Conservation (phyloP, 2,888 invertebrate genomes). For the Hirtodrosophila confusa region DNA sequence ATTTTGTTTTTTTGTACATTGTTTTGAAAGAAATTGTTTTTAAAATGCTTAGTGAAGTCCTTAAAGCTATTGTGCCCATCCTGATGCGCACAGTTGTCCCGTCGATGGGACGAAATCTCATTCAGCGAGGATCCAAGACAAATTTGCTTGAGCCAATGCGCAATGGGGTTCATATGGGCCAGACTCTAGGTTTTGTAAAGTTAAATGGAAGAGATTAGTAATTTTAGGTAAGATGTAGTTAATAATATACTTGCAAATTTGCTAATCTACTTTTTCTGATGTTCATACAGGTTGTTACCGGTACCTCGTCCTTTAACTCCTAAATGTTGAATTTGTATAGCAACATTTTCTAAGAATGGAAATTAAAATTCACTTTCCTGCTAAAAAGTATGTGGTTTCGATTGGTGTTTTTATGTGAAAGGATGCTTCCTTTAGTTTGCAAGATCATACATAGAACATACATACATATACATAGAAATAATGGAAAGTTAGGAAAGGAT, state of each 20-base stretch:
- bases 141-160: neutral
- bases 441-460: too few relatives aligned
- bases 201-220: too few relatives aligned
- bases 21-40: neutral
- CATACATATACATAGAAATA: too few relatives aligned
- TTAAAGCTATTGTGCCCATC: neutral
- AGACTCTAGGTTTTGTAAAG: neutral
- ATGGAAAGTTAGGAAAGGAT: too few relatives aligned
- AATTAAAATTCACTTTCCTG: neutral
- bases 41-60: slow-evolving; percentile 1
- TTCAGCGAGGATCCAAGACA: neutral
- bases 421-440: too few relatives aligned
- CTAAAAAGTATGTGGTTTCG: too few relatives aligned
- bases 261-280: too few relatives aligned
- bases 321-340: neutral
- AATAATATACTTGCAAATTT: too few relatives aligned
- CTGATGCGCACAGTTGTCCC: neutral
- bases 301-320: neutral
- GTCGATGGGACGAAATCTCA: neutral
- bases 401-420: too few relatives aligned
- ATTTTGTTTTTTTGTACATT: neutral
- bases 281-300: neutral
- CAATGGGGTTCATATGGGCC: neutral
- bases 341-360: neutral
- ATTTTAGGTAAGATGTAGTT: neutral